Evolutionary conservation across 1,140 invertebrate genomes (phyloP), one percentile per base, ranked within the genome.

Genomic region (Lanistes nyassanus): DNA sequence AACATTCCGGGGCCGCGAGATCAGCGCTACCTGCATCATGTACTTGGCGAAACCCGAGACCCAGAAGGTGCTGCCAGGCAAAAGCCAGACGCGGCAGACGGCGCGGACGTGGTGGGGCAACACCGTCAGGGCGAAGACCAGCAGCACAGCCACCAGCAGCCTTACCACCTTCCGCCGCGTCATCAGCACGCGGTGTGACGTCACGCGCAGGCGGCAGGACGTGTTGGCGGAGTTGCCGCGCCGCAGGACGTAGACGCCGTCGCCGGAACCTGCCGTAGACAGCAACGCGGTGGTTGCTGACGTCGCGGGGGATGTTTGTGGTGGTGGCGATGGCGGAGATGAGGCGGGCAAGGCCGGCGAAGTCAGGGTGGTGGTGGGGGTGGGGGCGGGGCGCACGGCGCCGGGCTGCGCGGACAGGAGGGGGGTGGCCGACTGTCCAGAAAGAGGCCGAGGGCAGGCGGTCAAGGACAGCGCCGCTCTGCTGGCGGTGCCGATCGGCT

Each of bases 101-200:
- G 95, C 95, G 19, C 94, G 91, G 1, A 93, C 93, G 89, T 96
- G 95, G 87, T 94, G 94, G 0, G 95, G 95, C 39, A 96, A 88
- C 88, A 96, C 95, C 89, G 94, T 96, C 19, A 95, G 79, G 3
- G 94, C 94, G 86, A 96, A 96, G 65, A 94, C 93, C 55, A 94
- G 88, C 21, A 95, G 94, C 13, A 96, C 93, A 5, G 94, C 93
- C 36, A 96, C 93, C 42, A 96, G 90, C 92, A 96, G 94, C 64
- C 94, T 92, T 68, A 89, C 88, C 19, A 91, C 90, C 71, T 87
- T 86, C 5, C 88, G 76, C 26, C 90, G 79, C 26, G 86, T 83
- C 36, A 82, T 77, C 7, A 89, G 76, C 1, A 86, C 85, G 21
- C 77, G 78, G 13, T 77, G 36, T 7, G 75, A 75, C 56, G 69